Evolutionary conservation across 92 coral and sea anemone species (phyloP), one percentile per base, ranked within the genome.

Genomic region (Diadumene lineata): DNA sequence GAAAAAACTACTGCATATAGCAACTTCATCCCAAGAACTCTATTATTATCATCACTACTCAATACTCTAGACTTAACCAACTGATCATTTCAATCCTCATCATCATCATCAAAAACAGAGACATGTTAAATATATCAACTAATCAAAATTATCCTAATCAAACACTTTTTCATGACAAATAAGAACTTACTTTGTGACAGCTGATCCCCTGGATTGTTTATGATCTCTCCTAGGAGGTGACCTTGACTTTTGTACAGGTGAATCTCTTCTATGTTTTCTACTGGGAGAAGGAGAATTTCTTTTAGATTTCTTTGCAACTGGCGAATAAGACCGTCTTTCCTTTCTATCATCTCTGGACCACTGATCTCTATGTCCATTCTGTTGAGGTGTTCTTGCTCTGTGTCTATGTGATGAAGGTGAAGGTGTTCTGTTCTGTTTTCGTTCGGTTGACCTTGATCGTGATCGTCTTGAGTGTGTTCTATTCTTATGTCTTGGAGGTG

Each of bases 171-270:
- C n/a, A n/a, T n/a, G n/a, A n/a, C n/a, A n/a, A 28, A 66, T 0
- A 68, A 44, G 6, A 55, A 66, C 86, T 71, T 82, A 94, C 98
- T 84, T 94, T 1, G 94, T 82, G 21, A 78, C 76, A 43, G 84
- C 85, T 16, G 94, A 81, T 16, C 92, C 90, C 23, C 90, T 70
- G 13, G 7, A 6, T 19, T 70, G 58, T 60, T 78, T 79, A 64
- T 81, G 58, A 1, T 67, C 70, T 57, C 76, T 70, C 34, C 22
- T 60, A 24, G 92, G 92, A 32, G 81, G 70, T 13, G 86, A 76
- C 51, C 79, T 75, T 22, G 74, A 60, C 62, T 56, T 87, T 43
- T 34, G 68, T 13, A 88, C 78, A 38, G 91, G 86, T 50, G 65
- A 78, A 18, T 46, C 70, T 22, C 76, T 58, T 25, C 21, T 9